These are phyloP conservation scores for Tribolium castaneum DNA, from an alignment of 1,140 invertebrate genomes.

Conservation along the genomic window DNA sequence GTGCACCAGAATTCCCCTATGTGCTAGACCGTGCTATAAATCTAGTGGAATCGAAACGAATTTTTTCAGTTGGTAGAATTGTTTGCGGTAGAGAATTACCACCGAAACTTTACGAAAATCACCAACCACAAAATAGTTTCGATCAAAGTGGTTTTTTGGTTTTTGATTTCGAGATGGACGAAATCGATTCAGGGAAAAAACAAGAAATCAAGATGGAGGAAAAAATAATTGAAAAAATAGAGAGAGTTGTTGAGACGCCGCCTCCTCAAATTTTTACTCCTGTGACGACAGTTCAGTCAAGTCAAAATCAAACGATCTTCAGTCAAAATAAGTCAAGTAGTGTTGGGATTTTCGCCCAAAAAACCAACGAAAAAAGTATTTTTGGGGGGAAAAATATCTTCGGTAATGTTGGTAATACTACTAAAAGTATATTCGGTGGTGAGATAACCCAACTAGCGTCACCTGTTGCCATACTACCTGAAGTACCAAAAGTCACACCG, in stretches of 20 bases:
- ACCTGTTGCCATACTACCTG: neutral
- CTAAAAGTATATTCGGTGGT: neutral
- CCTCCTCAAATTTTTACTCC: neutral
- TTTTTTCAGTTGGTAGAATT: constrained; percentile 70
- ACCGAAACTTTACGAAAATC: constrained; percentile 65
- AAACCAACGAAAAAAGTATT: neutral
- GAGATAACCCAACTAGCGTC: neutral
- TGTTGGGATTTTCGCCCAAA: neutral
- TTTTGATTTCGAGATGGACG: constrained; percentile 65
- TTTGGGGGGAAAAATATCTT: neutral
- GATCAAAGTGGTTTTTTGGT: constrained; percentile 70
- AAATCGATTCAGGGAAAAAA: constrained; percentile 44
- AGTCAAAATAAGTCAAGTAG: neutral
- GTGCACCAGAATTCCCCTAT: constrained; percentile 69
- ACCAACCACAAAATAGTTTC: constrained; percentile 76
- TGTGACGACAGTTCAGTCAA: too few relatives aligned
- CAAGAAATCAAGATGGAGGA: constrained; percentile 46
- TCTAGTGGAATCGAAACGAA: constrained; percentile 75
- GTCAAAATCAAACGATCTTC: too few relatives aligned
- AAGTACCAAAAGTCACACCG: neutral
- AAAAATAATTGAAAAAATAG: constrained; percentile 41
- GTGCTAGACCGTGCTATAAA: constrained; percentile 71
- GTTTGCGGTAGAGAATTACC: constrained; percentile 73
- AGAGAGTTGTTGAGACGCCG: neutral
- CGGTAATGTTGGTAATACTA: too few relatives aligned